Percentiles rank a stretch among this genome's conserved stretches.
These are phyloP conservation scores for Mythimna vitellina DNA, from an alignment of 2,888 invertebrate species.

Conservation along the genomic window DNA sequence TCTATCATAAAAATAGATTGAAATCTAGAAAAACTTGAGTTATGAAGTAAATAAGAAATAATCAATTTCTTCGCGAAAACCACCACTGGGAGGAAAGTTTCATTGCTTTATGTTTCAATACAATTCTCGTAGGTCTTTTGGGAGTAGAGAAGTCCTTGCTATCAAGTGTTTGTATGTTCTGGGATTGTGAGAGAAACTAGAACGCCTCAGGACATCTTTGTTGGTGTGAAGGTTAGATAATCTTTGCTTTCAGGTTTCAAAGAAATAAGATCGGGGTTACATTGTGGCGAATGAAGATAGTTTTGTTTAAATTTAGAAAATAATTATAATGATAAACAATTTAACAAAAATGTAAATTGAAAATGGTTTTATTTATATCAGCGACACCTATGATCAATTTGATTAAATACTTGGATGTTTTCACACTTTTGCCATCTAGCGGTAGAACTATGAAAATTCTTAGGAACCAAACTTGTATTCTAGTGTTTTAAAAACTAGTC, in stretches of 20 bases:
- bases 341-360: too few species aligned
- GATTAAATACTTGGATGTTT: not conserved
- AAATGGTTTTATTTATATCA: not conserved
- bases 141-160: slow-evolving; percentile 44
- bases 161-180: slow-evolving; percentile 35
- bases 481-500: not conserved
- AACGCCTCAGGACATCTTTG: slow-evolving; percentile 16
- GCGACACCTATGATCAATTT: slow-evolving; percentile 24
- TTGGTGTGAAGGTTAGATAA: not conserved
- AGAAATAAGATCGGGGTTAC: not conserved
- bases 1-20: slow-evolving; percentile 9
- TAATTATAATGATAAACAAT: too few species aligned
- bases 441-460: not conserved
- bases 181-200: slow-evolving; percentile 1
- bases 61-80: slow-evolving; percentile 48
- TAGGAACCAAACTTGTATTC: not conserved
- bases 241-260: not conserved
- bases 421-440: slow-evolving; percentile 9
- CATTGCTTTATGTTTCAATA: slow-evolving; percentile 60
- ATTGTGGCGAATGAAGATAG: too few species aligned
- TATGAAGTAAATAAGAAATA: slow-evolving; percentile 46
- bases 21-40: slow-evolving; percentile 36
- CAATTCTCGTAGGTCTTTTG: slow-evolving; percentile 51
- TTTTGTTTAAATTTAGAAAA: too few species aligned
- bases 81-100: slow-evolving; percentile 50